Base-by-base conservation (phyloP, 2,888 invertebrate species). In the Mesochorus sp. region DNA sequence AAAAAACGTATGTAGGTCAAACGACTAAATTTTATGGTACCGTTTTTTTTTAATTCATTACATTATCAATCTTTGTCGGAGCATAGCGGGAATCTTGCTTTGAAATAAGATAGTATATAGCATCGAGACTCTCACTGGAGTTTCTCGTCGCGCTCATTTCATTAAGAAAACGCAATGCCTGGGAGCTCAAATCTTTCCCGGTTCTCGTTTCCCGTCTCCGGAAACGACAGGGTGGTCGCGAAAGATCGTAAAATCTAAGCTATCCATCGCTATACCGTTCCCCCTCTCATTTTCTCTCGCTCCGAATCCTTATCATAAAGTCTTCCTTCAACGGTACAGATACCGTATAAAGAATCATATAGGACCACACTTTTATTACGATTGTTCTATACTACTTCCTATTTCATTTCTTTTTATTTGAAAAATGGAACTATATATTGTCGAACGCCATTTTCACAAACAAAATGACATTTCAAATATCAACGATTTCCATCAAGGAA, bases 181-280 rank as follows among this genome's bases (percentile, higher is more conserved):
- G 26, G 37, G 75, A 55, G 47, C 47, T 53, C n/a, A 17, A 74
- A 74, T 51, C 61, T 68, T 75, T 68, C 61, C 61, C 61, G 68
- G 61, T 47, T 68, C 61, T 75, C 75, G 55, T 68, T 68, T 75
- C 44, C 76, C 39, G 19, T 39, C 42, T n/a, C 59, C 71, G 64
- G 71, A 68, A 68, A 62, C 37, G 53, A 26, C 44, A 19, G 61
- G 66, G 34, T 64, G 51, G 53, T 24, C 24, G 17, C 37, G 21
- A 12, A 44, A 39, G 44, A 31, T 74, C 74, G 74, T 74, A 74
- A 74, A 74, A 74, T 67, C 42, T 24, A 39, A 39, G 26, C 39
- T 47, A 21, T 28, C 66, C 64, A 12, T 28, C 31, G 47, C 34
- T 12, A 12, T 55, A 19, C 19, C 6, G 39, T 14, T 26, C 51